Percentiles rank a stretch among this genome's conserved stretches.
phyloP scores from a whole-genome alignment of 2,888 invertebrate genomes.

The Mesorhabditis spiculigera region DNA sequence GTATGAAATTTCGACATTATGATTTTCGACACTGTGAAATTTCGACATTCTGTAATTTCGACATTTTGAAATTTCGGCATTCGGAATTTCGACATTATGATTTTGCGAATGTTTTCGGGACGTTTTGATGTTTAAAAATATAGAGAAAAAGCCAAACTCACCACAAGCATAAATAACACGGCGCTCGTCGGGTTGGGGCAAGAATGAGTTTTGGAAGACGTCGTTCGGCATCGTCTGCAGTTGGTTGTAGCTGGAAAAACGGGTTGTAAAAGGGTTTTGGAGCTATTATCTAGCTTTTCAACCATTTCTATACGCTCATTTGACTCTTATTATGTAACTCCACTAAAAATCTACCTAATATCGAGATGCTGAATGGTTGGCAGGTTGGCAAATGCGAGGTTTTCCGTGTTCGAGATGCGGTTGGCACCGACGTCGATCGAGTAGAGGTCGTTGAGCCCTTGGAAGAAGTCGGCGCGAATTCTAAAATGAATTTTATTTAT shows the following conservation, averaged over 20 bases:
- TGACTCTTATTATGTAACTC: too few relatives aligned
- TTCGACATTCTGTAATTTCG: too few relatives aligned
- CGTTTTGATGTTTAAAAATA: not conserved
- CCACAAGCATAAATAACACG: conserved; percentile 57
- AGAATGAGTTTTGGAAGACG: conserved; percentile 51
- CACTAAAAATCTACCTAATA: conserved; percentile 41
- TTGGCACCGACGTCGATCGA: conserved; percentile 58
- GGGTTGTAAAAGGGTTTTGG: conserved; percentile 2
- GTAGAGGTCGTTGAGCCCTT: conserved; percentile 53
- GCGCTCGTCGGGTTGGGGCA: conserved; percentile 49
- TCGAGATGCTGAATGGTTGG: conserved; percentile 55
- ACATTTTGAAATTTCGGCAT: too few relatives aligned
- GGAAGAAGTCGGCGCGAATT: conserved; percentile 56
- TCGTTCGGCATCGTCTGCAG: conserved; percentile 51
- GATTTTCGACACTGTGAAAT: too few relatives aligned
- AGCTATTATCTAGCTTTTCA: not conserved
- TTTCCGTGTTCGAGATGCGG: conserved; percentile 50
- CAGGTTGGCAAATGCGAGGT: conserved; percentile 55
- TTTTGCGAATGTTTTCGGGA: not conserved
- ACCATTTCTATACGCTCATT: too few relatives aligned
- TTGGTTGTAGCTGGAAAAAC: conserved; percentile 52
- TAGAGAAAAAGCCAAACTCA: conserved; percentile 18
- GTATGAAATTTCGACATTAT: too few relatives aligned
- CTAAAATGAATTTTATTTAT: conserved; percentile 28
- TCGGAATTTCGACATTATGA: too few relatives aligned